phyloP scores from a whole-genome alignment of 2,113 vertebrate genomes.

The Steatornis caripensis region DNA sequence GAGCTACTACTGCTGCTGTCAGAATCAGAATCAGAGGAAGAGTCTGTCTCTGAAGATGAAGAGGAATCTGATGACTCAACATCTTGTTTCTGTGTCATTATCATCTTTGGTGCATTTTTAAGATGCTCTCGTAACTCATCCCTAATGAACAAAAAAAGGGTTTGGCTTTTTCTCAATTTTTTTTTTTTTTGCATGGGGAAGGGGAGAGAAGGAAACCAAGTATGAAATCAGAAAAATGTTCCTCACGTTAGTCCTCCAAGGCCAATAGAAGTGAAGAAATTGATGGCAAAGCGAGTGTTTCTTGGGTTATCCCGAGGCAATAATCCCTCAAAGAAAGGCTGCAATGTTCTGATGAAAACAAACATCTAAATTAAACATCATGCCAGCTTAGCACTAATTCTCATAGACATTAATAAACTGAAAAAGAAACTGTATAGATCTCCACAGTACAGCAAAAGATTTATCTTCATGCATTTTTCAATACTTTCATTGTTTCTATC shows the following conservation, averaged over 20 bases:
- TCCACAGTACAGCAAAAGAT: not conserved
- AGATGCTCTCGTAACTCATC: conserved; percentile 96
- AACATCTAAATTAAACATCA: not conserved
- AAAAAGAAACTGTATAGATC: not conserved
- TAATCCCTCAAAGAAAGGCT: conserved; percentile 92
- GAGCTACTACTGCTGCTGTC: conserved; percentile 74
- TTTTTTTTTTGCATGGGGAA: fast-evolving
- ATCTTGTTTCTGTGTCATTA: conserved; percentile 95
- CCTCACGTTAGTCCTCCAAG: conserved; percentile 96
- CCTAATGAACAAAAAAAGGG: conserved; percentile 66
- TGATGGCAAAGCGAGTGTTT: conserved; percentile 98
- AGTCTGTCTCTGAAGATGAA: conserved; percentile 77
- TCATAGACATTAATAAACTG: not conserved
- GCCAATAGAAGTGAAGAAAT: conserved; percentile 98
- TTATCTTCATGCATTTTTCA: not conserved
- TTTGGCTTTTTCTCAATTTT: not conserved
- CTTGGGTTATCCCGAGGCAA: conserved; percentile 96
- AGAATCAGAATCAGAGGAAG: conserved; percentile 73
- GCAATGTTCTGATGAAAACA: conserved; percentile 83
- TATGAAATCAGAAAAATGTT: not conserved
- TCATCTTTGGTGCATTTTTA: conserved; percentile 96
- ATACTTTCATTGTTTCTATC: not conserved
- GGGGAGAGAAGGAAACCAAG: not conserved
- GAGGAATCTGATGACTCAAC: conserved; percentile 87
- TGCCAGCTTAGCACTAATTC: not conserved